These are phyloP conservation scores for Eupithecia subfuscata DNA, from an alignment of 2,888 invertebrate genomes.

Conservation along the genomic window DNA sequence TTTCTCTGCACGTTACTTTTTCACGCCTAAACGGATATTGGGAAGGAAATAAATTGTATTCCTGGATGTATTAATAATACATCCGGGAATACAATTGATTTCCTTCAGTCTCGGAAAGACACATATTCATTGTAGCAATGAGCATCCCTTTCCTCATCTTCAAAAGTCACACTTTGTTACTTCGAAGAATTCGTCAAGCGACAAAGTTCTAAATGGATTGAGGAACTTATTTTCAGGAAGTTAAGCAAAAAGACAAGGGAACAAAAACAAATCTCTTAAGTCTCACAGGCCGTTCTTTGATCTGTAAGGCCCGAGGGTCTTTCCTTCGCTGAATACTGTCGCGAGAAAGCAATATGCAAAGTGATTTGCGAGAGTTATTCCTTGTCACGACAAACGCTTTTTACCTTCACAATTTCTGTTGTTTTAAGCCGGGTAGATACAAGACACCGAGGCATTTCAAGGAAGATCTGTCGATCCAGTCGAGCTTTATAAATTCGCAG, in stretches of 20 bases:
- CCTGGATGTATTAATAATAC: background rate
- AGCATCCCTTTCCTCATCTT: background rate
- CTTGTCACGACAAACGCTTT: background rate
- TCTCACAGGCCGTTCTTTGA: constrained; percentile 1
- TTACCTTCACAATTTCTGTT: background rate
- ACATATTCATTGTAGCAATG: background rate
- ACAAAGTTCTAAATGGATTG: constrained; percentile 4
- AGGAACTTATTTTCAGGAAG: background rate
- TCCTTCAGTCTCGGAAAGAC: background rate
- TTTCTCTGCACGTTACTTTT: too few relatives aligned
- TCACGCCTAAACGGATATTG: too few relatives aligned
- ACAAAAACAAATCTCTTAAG: constrained; percentile 8
- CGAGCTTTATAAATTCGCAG: background rate
- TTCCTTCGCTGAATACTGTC: background rate
- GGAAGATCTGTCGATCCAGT: background rate
- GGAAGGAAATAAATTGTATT: background rate
- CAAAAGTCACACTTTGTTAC: constrained; percentile 5
- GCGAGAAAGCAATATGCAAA: constrained; percentile 10
- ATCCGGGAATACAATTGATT: too few relatives aligned
- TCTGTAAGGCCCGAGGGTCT: background rate
- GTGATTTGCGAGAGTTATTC: background rate
- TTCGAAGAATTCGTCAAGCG: background rate
- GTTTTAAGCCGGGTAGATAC: background rate
- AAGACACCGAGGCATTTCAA: background rate
- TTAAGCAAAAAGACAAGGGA: background rate